Evolutionary conservation across 2,888 invertebrate genomes (phyloP).

Genomic region (Hecatera dysodea): DNA sequence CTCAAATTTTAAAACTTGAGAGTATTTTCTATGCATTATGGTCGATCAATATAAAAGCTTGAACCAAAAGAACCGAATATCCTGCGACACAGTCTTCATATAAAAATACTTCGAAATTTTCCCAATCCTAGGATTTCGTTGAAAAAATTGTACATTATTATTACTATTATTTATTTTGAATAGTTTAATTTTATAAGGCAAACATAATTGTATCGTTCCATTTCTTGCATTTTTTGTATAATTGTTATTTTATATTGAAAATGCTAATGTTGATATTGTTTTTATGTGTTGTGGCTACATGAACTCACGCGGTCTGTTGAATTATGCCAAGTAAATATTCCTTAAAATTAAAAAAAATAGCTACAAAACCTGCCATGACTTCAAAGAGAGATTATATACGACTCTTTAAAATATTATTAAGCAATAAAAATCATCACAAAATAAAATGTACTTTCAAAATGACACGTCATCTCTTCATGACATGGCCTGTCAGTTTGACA

Average conservation of each 20-base stretch:
- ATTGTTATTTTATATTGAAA: conserved; percentile 87
- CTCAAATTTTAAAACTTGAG: neutral
- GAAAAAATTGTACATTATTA: conserved; percentile 76
- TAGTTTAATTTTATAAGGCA: conserved; percentile 76
- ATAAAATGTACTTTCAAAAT: conserved; percentile 14
- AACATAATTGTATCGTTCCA: conserved; percentile 85
- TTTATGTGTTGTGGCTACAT: conserved; percentile 68
- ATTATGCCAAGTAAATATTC: conserved; percentile 21
- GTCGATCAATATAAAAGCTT: neutral
- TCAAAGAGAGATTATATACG: neutral
- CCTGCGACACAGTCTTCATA: conserved; percentile 22
- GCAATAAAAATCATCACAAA: conserved; percentile 11
- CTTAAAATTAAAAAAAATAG: neutral
- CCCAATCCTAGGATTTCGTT: conserved; percentile 88
- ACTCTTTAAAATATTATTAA: conserved; percentile 6
- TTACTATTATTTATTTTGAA: conserved; percentile 83
- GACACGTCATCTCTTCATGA: conserved; percentile 33
- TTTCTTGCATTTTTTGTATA: conserved; percentile 89
- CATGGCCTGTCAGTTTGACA: conserved; percentile 60
- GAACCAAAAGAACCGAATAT: conserved; percentile 10
- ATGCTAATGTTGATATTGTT: conserved; percentile 86
- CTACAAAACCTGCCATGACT: neutral
- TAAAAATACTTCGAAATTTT: conserved; percentile 61
- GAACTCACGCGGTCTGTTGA: conserved; percentile 61
- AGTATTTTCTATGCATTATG: no score